Evolutionary conservation across 2,113 vertebrate species (phyloP), one percentile per base, ranked within the genome.

Genomic region (Cyprinodon brontotheroides): DNA sequence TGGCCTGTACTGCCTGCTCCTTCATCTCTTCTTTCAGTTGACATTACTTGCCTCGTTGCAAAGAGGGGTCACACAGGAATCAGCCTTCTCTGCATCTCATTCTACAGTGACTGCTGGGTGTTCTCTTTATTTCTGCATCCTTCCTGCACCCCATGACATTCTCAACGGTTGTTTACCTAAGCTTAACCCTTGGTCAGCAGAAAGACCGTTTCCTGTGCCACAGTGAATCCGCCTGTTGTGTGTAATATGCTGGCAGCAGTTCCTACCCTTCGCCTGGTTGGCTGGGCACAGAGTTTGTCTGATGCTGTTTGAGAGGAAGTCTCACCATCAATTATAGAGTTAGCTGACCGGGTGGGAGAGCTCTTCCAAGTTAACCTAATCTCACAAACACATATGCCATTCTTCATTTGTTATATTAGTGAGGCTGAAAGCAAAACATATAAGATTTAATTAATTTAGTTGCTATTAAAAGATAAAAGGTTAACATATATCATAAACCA

Each of bases 261-360:
- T 83, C 79, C 80, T 45, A 20, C 15, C 40, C 68, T 62, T 65
- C 61, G 66, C 72, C 73, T 61, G 60, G 69, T 20, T 76, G 72
- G 57, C 68, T 77, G 79, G 53, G 60, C 73, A 41, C 63, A 61
- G 69, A 70, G 78, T 83, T 85, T 80, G 81, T 75, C 70, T 84
- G 81, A 69, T 81, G 78, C 70, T 82, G 71, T 20, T 80, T 81
- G 75, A 77, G 82, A 86, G 82, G 85, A 90, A 84, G 88, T 84
- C 82, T 81, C 77, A 78, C 80, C 80, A 85, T 86, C 85, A 81
- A 82, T 89, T 87, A 85, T 77, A 86, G 74, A 91, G 85, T 77
- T n/a, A 76, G 89, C 81, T 89, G 89, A 90, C 84, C 83, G 79
- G 68, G 39, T 79, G 74, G 78, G 78, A 86, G 77, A 68, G 78